Conservation (phyloP, 2,113 vertebrate species). For the Athene cunicularia region DNA sequence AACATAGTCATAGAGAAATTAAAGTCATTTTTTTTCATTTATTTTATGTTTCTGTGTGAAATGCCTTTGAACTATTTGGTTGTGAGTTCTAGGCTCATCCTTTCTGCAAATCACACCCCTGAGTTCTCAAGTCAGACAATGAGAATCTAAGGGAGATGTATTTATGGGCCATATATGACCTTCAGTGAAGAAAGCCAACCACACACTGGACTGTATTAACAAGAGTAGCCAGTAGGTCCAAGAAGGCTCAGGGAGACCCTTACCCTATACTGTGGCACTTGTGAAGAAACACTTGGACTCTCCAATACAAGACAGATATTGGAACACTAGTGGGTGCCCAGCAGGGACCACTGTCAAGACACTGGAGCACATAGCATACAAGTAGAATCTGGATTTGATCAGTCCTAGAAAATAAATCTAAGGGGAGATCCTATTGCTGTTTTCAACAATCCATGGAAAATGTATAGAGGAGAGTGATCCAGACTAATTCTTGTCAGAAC, state of each 20-base stretch:
- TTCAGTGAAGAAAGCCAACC: not conserved
- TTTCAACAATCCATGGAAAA: not conserved
- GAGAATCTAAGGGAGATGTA: not conserved
- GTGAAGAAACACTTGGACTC: not conserved
- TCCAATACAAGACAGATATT: not conserved
- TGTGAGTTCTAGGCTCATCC: not conserved
- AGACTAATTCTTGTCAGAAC: not conserved
- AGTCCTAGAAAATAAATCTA: not conserved
- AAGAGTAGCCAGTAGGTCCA: not conserved
- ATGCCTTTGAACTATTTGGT: not conserved
- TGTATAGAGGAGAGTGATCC: not conserved
- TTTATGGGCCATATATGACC: not conserved
- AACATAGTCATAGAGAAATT: not conserved
- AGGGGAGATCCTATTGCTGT: not conserved
- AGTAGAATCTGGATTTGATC: not conserved
- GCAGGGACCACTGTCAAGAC: not conserved
- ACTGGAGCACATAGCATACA: accelerated
- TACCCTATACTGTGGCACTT: not conserved
- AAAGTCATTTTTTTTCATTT: not conserved
- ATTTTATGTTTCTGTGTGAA: not conserved
- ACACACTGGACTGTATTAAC: not conserved
- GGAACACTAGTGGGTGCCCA: not conserved
- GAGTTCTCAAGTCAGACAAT: not conserved
- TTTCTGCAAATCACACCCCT: not conserved
- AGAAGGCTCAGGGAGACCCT: not conserved